Conservation (phyloP, 2,797 vertebrate species). For the Phataginus tricuspis region DNA sequence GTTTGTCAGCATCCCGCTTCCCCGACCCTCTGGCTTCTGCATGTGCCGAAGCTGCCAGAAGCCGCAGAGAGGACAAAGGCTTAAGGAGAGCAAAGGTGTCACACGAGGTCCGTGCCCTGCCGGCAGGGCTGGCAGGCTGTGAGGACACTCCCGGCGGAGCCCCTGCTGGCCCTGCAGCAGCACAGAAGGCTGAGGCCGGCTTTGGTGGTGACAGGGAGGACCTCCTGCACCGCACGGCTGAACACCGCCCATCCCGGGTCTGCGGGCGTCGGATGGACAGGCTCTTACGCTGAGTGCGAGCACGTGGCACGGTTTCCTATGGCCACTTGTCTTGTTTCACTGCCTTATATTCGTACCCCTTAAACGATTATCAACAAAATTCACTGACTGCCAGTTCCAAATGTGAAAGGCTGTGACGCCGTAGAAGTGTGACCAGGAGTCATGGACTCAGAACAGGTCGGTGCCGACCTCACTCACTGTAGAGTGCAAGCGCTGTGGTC, state of each 20-base stretch:
- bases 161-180: not conserved
- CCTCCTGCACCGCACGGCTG: not conserved
- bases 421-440: not conserved
- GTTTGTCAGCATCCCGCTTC: not conserved
- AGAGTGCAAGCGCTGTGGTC: accelerated
- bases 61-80: not conserved
- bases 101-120: too few species aligned
- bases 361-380: not conserved
- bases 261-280: not conserved
- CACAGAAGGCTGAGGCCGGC: not conserved
- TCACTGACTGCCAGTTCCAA: not conserved
- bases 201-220: not conserved
- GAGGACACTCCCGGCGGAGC: not conserved
- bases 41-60: not conserved
- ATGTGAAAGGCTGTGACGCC: not conserved
- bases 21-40: not conserved
- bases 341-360: not conserved
- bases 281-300: not conserved
- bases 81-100: not conserved
- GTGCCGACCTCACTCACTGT: not conserved
- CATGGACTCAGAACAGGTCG: not conserved
- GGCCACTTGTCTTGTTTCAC: not conserved
- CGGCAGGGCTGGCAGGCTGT: not conserved
- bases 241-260: not conserved
- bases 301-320: not conserved